phyloP scores from a whole-genome alignment of 2,113 vertebrate genomes.

The Heptranchias perlo region DNA sequence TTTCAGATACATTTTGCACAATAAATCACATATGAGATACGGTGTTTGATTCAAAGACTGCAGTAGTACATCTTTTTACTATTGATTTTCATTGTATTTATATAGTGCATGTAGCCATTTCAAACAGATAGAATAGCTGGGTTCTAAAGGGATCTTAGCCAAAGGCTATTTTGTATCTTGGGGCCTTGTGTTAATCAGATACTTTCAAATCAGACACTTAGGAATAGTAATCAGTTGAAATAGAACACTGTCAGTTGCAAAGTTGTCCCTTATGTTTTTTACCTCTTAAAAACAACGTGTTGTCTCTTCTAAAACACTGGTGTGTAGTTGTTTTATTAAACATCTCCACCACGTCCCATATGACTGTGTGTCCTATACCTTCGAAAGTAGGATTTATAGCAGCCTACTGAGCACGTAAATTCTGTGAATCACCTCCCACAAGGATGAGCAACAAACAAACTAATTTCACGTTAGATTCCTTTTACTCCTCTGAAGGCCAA shows the following conservation, averaged over 20 bases:
- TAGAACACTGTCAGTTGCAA: background rate
- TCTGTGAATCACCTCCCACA: background rate
- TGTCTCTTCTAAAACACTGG: background rate
- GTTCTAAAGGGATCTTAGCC: background rate
- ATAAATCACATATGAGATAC: background rate
- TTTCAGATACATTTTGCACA: background rate
- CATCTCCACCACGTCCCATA: background rate
- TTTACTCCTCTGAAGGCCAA: background rate
- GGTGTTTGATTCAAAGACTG: background rate
- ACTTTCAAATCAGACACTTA: background rate
- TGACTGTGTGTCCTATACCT: background rate
- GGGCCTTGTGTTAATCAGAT: background rate
- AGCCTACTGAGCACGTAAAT: background rate
- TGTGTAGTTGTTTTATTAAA: constrained; percentile 6
- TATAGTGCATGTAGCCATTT: background rate
- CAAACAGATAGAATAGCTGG: background rate
- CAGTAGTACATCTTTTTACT: background rate
- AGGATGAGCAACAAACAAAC: background rate
- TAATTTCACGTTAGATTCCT: background rate
- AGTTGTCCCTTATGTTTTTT: background rate
- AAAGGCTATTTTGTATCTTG: background rate
- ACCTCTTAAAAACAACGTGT: background rate
- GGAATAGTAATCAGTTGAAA: background rate
- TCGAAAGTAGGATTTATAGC: constrained; percentile 10
- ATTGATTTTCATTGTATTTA: background rate